Percentiles rank a stretch among this genome's conserved stretches.
These are phyloP conservation scores for Coenonympha glycerion DNA, from an alignment of 2,888 invertebrate genomes.

Conservation along the genomic window DNA sequence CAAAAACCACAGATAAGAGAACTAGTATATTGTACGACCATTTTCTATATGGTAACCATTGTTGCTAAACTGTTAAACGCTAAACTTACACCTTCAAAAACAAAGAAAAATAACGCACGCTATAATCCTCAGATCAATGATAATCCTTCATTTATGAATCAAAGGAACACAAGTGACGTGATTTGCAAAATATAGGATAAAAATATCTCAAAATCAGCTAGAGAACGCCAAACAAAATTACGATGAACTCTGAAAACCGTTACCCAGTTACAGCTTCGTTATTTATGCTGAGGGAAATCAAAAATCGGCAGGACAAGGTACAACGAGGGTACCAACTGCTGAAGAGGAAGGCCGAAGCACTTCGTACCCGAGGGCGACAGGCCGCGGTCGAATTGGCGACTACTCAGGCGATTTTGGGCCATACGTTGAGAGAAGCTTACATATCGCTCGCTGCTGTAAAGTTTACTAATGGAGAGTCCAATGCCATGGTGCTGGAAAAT, in stretches of 20 bases:
- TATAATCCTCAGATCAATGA: too few species aligned
- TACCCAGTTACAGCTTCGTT: conserved; percentile 64
- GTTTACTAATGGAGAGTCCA: conserved; percentile 67
- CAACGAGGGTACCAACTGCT: conserved; percentile 57
- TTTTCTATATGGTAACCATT: too few species aligned
- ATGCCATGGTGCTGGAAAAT: conserved; percentile 65
- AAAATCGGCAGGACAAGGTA: conserved; percentile 58
- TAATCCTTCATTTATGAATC: too few species aligned
- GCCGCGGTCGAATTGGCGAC: conserved; percentile 50
- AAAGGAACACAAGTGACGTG: too few species aligned
- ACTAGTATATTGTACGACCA: too few species aligned
- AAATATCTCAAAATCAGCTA: not conserved
- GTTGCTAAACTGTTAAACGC: too few species aligned
- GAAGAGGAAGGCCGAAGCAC: conserved; percentile 59
- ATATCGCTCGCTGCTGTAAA: conserved; percentile 66
- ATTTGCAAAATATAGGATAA: too few species aligned
- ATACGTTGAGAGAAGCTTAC: conserved; percentile 60
- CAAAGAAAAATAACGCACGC: too few species aligned
- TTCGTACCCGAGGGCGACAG: conserved; percentile 54
- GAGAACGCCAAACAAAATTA: too few species aligned
- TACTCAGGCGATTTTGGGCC: conserved; percentile 55
- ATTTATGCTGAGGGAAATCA: conserved; percentile 65
- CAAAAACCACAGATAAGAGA: too few species aligned
- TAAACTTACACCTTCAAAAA: too few species aligned
- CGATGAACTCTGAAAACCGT: conserved; percentile 62